Base-by-base conservation (phyloP, 2,888 invertebrate species). In the Erebia ligea region DNA sequence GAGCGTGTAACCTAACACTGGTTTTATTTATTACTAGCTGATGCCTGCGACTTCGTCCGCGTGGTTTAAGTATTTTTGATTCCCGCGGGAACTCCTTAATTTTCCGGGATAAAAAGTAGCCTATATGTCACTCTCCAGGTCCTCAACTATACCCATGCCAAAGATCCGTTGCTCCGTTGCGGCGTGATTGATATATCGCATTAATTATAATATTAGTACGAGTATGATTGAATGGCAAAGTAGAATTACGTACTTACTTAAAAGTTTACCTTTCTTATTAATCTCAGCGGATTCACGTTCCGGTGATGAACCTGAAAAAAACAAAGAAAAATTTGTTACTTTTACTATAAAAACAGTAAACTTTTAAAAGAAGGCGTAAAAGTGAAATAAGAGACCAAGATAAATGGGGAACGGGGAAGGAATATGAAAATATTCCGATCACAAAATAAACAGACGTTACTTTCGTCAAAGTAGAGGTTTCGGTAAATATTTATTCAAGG, bases 211-310 rank as follows among this genome's bases (percentile, higher is more conserved):
- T n/a, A n/a, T n/a, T n/a, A n/a, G n/a, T n/a, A n/a, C n/a, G n/a
- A n/a, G n/a, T n/a, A n/a, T n/a, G n/a, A n/a, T 69, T 76, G 73
- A 79, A 80, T 76, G 69, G 67, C 72, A 73, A 79, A 75, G 69
- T 76, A 67, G 71, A 73, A 75, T 76, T 71, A 34, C 34, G 5
- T 34, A 34, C 34, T 34, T 34, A 74, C 74, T 74, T 73, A 74
- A 72, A 78, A 73, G 73, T 62, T 77, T 89, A 92, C 92, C 92
- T 92, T 92, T 92, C 82, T 92, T 91, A 79, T 80, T 89, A 82
- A 84, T 87, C 81, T 92, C 92, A 80, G 78, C 80, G 77, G 89
- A 74, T 80, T 90, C 92, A 66, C 86, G 83, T 79, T 90, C 92
- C 74, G 89, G 90, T 65, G 92, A 85, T 75, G 88, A 86, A 79